These are phyloP conservation scores for Myioborus melanocephalus DNA, from an alignment of 2,797 vertebrate genomes.

Conservation along the genomic window DNA sequence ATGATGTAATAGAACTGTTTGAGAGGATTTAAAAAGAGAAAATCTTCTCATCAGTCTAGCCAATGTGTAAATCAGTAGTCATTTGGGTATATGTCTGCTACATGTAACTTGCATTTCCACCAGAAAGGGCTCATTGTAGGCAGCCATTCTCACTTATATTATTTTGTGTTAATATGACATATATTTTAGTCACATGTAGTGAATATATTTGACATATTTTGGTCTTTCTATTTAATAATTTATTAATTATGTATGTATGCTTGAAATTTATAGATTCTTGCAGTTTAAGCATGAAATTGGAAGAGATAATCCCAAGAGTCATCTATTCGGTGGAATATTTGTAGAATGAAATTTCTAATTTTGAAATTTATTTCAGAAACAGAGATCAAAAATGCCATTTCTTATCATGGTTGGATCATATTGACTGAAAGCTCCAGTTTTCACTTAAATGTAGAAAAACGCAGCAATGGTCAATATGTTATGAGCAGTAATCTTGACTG, in stretches of 20 bases:
- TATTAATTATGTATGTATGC: background rate
- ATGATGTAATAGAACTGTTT: background rate
- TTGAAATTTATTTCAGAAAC: background rate
- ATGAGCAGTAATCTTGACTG: background rate
- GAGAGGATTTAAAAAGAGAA: background rate
- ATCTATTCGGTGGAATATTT: background rate
- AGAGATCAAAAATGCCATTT: background rate
- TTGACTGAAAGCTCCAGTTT: background rate
- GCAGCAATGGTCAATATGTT: rapidly evolving
- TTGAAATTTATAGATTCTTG: background rate
- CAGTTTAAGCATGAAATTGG: background rate
- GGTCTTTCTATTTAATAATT: background rate
- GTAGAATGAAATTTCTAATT: background rate
- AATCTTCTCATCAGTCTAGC: background rate
- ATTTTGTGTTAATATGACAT: background rate
- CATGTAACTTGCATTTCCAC: background rate
- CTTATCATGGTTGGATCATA: background rate
- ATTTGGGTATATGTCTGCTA: background rate
- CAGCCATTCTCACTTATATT: background rate
- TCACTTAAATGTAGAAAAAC: background rate
- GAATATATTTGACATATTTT: background rate
- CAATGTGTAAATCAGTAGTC: background rate
- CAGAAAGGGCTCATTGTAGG: background rate
- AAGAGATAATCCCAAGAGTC: background rate
- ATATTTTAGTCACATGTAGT: background rate